Conservation (phyloP, 92 coral and sea anemone species). For the Porites evermanni region DNA sequence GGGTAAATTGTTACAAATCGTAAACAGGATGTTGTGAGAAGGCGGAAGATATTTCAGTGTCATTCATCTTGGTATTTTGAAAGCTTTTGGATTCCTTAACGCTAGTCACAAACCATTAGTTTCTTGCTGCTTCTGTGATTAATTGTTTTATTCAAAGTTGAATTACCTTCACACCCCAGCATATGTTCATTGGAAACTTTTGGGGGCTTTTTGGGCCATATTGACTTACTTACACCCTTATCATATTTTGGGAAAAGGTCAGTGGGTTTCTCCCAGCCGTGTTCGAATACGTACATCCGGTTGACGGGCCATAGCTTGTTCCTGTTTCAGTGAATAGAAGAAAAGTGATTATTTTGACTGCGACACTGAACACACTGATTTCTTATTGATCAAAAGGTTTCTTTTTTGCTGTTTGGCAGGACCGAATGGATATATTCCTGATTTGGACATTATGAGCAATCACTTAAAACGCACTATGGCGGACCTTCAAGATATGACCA, state of each 20-base stretch:
- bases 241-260: no score
- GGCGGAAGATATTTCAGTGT: neutral
- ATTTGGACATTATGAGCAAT: slow-evolving; percentile 80
- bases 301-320: neutral
- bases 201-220: neutral
- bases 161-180: no score
- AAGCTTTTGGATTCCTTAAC: neutral
- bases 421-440: slow-evolving; percentile 61
- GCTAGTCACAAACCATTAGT: neutral
- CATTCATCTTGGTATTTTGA: neutral
- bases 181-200: neutral
- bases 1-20: neutral
- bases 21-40: neutral
- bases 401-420: slow-evolving; percentile 1
- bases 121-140: no score
- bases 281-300: slow-evolving; percentile 10
- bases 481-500: slow-evolving; percentile 84
- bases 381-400: neutral
- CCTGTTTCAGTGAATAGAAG: neutral
- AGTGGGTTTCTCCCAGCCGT: slow-evolving; percentile 13
- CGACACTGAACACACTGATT: neutral
- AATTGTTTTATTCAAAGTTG: no score
- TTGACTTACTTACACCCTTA: neutral
- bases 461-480: slow-evolving; percentile 78
- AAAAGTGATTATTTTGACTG: slow-evolving; percentile 6